Base-by-base conservation (phyloP, 2,888 invertebrate genomes). In the Hirtodrosophila cameraria region DNA sequence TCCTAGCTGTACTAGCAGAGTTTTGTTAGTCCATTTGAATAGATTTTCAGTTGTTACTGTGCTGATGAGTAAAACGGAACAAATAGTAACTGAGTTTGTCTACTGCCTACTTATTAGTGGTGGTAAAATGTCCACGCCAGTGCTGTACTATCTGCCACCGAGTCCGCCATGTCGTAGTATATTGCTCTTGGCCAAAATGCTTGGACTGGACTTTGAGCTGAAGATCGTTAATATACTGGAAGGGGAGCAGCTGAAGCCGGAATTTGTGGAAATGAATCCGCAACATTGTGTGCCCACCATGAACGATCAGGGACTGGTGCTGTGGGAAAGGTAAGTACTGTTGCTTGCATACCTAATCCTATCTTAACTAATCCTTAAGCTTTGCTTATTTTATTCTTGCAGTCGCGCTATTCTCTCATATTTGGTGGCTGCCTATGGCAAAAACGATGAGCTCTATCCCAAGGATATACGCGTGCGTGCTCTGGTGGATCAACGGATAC, bases 161-260 rank as follows among this genome's bases (percentile, higher is more conserved):
- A 94, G 94, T 86, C 92, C 94, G 20, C 93, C 94, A 0, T 93
- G 93, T 72, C 91, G 94, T 30, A 88, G 93, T 20, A 92, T 93
- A 30, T 87, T 93, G 75, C 85, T 94, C 81, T 83, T 93, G 55
- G 93, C 93, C 11, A 93, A 92, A 85, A 92, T 93, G 75, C 86
- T 94, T 23, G 93, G 92, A 2, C 84, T 94, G 28, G 92, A 93
- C 64, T 90, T 94, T 33, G 94, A 94, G 83, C 85, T 93, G 48
- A 94, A 94, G 88, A 70, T 89, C 20, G 78, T 93, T 11, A 92
- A 94, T 75, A 77, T 94, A 2, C 33, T 92, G 58, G 91, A 91
- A 38, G 92, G 93, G 0, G 94, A 94, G 54, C 93, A 94, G 23
- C 86, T 93, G 89, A 92, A 92, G 28, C 92, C 94, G 0, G 93